Conservation (phyloP, 2,797 vertebrate genomes). For the Echiichthys vipera region DNA sequence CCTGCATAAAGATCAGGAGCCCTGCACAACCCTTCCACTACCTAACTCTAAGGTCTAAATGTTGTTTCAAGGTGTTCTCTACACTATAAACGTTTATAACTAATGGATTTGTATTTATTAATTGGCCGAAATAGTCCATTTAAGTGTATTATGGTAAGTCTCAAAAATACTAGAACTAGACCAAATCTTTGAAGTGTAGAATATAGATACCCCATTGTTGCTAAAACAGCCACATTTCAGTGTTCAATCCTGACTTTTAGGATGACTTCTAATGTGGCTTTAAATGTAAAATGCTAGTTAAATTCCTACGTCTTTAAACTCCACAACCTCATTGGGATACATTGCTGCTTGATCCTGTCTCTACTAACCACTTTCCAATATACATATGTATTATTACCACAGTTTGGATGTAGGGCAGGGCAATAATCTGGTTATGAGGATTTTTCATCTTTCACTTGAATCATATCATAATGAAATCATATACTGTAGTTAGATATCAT, state of each 20-base stretch:
- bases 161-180: not conserved
- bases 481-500: too few relatives aligned
- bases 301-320: not conserved
- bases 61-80: too few relatives aligned
- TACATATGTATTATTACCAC: too few relatives aligned
- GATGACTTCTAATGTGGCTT: not conserved
- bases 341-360: not conserved
- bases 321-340: not conserved
- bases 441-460: too few relatives aligned
- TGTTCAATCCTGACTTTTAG: not conserved
- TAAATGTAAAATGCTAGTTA: not conserved
- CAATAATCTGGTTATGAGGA: too few relatives aligned
- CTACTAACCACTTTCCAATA: not conserved
- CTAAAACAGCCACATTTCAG: not conserved
- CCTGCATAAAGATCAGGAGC: too few relatives aligned
- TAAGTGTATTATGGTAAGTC: not conserved
- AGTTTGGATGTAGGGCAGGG: too few relatives aligned
- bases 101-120: too few relatives aligned
- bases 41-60: too few relatives aligned
- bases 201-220: not conserved
- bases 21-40: too few relatives aligned
- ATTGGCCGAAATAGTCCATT: not conserved
- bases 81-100: too few relatives aligned
- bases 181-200: not conserved
- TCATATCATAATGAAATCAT: too few relatives aligned